These are phyloP conservation scores for Trissolcus brochymenae DNA, from an alignment of 2,888 invertebrate genomes.

Conservation along the genomic window DNA sequence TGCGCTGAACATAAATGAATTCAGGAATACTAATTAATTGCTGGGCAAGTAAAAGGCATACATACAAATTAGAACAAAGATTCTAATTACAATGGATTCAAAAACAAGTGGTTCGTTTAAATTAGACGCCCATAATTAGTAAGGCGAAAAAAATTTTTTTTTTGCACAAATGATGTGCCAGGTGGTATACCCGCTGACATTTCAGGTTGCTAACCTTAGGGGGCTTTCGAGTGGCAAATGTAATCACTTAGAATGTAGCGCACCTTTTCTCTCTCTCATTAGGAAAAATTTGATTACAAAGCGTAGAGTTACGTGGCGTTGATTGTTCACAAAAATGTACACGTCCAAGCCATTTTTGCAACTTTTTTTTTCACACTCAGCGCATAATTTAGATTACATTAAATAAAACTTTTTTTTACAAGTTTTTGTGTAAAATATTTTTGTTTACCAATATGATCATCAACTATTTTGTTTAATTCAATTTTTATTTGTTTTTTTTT, in stretches of 20 bases:
- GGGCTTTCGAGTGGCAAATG: conserved; percentile 40
- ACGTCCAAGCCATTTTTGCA: conserved; percentile 9
- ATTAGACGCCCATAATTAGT: conserved; percentile 43
- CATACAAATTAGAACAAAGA: conserved; percentile 40
- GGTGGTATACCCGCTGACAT: conserved; percentile 50
- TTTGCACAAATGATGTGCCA: conserved; percentile 39
- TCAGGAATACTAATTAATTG: conserved; percentile 29
- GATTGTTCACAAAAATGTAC: conserved; percentile 53
- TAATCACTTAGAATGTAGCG: conserved; percentile 52
- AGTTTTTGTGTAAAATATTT: no score
- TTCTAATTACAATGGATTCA: conserved; percentile 38
- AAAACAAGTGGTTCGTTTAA: conserved; percentile 46
- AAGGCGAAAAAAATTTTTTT: conserved; percentile 13
- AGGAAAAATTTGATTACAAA: conserved; percentile 57
- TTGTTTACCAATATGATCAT: background rate
- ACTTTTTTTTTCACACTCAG: no score
- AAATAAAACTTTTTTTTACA: no score
- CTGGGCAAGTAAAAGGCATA: conserved; percentile 12
- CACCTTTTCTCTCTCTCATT: conserved; percentile 57
- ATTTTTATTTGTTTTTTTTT: background rate
- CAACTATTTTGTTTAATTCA: background rate
- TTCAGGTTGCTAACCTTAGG: conserved; percentile 55
- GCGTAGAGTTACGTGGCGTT: conserved; percentile 49
- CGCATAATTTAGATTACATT: no score
- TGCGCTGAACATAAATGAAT: conserved; percentile 7